Evolutionary conservation across 1,140 invertebrate genomes (phyloP).

Genomic region (Dufourea novaeangliae): DNA sequence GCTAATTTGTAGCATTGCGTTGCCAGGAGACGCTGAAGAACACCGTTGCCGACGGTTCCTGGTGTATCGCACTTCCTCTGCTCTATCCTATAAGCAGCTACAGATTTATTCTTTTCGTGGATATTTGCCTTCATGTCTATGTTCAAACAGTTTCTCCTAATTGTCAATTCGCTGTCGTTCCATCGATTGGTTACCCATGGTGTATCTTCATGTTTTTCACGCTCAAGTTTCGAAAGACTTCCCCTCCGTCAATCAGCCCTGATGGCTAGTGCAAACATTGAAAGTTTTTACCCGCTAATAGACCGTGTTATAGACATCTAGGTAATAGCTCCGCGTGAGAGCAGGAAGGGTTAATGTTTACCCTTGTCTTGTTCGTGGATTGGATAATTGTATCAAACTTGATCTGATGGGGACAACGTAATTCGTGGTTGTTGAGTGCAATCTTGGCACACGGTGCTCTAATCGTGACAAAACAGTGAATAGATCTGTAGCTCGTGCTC

Average conservation of each 20-base stretch:
- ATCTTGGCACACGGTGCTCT: conserved; percentile 32
- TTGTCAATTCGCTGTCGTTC: no score
- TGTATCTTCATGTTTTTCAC: background rate
- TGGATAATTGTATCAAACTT: conserved; percentile 63
- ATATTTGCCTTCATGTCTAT: background rate
- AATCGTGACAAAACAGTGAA: conserved; percentile 30
- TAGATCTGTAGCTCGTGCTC: conserved; percentile 33
- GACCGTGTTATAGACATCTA: background rate
- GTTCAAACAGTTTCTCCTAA: background rate
- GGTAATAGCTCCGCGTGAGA: conserved; percentile 34
- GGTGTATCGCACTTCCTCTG: background rate
- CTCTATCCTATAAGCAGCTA: background rate
- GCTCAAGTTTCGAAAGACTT: background rate
- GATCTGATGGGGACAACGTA: conserved; percentile 54
- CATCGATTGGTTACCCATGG: no score
- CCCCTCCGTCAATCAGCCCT: background rate
- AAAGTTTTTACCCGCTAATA: conserved; percentile 19
- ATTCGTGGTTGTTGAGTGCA: conserved; percentile 53
- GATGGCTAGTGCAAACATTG: background rate
- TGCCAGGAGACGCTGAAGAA: conserved; percentile 41
- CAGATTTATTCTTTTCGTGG: background rate
- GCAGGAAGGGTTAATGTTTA: conserved; percentile 47
- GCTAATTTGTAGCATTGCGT: conserved; percentile 74
- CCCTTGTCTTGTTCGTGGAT: conserved; percentile 51
- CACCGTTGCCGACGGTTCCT: conserved; percentile 8